phyloP scores from a whole-genome alignment of 2,888 invertebrate genomes.

The Xestobium rufovillosum region DNA sequence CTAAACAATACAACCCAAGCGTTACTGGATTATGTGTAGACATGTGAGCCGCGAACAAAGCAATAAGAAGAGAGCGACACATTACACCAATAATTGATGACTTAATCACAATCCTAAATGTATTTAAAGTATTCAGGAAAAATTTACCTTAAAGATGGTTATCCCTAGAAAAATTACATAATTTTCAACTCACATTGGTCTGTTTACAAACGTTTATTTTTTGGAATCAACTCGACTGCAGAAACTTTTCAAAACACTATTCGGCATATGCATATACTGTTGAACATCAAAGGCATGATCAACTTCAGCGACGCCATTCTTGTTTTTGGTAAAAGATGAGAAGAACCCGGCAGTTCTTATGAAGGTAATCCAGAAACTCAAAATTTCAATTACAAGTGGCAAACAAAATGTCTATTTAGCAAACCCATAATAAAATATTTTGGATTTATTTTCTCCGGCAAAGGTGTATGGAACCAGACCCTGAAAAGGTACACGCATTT shows the following conservation, averaged over 20 bases:
- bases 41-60: constrained; percentile 16
- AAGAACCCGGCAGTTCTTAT: constrained; percentile 29
- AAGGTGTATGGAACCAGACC: constrained; percentile 29
- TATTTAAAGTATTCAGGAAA: constrained; percentile 10
- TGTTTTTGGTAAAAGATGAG: constrained; percentile 25
- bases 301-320: constrained; percentile 38
- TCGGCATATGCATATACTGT: constrained; percentile 30
- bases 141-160: constrained; percentile 27
- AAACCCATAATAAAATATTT: constrained; percentile 25
- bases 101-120: constrained; percentile 14
- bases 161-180: constrained; percentile 34
- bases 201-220: constrained; percentile 36
- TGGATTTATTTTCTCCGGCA: constrained; percentile 25
- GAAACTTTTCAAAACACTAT: constrained; percentile 40
- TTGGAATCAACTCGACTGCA: constrained; percentile 37
- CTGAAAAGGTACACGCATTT: constrained; percentile 26
- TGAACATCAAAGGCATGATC: constrained; percentile 31
- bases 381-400: constrained; percentile 22
- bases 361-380: constrained; percentile 24
- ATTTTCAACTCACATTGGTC: constrained; percentile 32
- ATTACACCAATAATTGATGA: constrained; percentile 18
- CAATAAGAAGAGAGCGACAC: constrained; percentile 15
- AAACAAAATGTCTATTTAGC: constrained; percentile 31
- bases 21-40: constrained; percentile 16
- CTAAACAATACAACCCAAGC: constrained; percentile 8